These are phyloP conservation scores for Phalangium opilio DNA, from an alignment of 2,888 invertebrate species.

Conservation along the genomic window DNA sequence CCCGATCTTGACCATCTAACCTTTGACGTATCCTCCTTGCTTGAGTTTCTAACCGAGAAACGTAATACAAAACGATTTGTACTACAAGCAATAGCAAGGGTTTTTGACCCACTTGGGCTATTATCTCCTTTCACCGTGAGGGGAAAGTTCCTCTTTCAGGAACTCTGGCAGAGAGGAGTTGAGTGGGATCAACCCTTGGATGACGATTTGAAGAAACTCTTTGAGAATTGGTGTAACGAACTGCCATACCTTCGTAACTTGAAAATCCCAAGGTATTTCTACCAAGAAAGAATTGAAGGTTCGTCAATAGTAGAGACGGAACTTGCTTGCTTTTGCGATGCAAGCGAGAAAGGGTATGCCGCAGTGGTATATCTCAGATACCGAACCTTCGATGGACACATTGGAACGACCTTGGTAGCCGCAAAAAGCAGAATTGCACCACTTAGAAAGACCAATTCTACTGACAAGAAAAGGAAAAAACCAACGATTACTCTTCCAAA, in stretches of 20 bases:
- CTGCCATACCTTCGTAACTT: neutral
- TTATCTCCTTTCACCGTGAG: slow-evolving; percentile 10
- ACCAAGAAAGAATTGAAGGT: no score
- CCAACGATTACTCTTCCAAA: slow-evolving; percentile 20
- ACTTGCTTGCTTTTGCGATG: slow-evolving; percentile 20
- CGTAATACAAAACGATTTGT: no score
- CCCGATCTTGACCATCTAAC: neutral
- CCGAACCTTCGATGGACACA: slow-evolving; percentile 5
- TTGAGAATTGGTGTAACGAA: neutral
- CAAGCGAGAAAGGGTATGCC: slow-evolving; percentile 20
- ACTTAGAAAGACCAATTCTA: slow-evolving; percentile 17
- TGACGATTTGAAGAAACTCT: neutral
- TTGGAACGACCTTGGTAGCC: slow-evolving; percentile 4
- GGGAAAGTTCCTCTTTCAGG: slow-evolving; percentile 14
- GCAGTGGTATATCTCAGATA: slow-evolving; percentile 16
- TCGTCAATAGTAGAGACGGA: neutral
- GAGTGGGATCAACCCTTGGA: slow-evolving; percentile 10
- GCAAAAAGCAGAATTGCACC: slow-evolving; percentile 17
- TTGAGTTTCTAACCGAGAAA: no score
- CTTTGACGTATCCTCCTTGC: neutral
- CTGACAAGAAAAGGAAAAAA: no score
- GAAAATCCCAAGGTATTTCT: slow-evolving; percentile 7
- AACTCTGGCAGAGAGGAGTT: slow-evolving; percentile 1
- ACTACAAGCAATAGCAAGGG: neutral
- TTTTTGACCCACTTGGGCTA: slow-evolving; percentile 18